Evolutionary conservation across 2,797 vertebrate species (phyloP).

Genomic region (Botia kubotai): DNA sequence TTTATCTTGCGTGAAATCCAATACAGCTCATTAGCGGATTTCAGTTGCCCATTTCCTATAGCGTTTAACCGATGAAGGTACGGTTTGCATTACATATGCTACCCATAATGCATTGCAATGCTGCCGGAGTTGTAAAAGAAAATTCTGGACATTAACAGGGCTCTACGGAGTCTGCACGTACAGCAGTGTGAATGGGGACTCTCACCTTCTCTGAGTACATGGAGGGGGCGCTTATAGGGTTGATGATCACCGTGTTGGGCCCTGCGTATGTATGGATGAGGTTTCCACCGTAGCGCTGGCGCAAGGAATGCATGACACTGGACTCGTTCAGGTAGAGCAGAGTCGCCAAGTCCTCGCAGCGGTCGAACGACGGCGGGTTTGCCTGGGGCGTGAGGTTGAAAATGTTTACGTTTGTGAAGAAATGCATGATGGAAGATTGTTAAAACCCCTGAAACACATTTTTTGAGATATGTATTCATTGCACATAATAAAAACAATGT

Average conservation of each 20-base stretch:
- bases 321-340: conserved; percentile 95
- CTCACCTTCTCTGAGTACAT: conserved; percentile 97
- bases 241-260: conserved; percentile 89
- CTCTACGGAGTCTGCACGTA: background rate
- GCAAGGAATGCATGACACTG: conserved; percentile 90
- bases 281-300: conserved; percentile 93
- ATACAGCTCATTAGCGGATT: conserved; percentile 31
- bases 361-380: conserved; percentile 90
- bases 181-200: background rate
- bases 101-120: conserved; percentile 11
- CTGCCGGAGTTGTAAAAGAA: background rate
- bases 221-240: conserved; percentile 92
- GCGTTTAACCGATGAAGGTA: background rate
- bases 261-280: conserved; percentile 91
- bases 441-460: too few relatives aligned
- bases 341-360: conserved; percentile 89
- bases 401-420: background rate
- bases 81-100: background rate
- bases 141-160: background rate
- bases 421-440: too few relatives aligned
- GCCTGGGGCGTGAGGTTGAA: conserved; percentile 75
- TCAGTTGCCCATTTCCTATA: conserved; percentile 3
- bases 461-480: too few relatives aligned
- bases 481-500: too few relatives aligned
- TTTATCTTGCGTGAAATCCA: conserved; percentile 45